phyloP scores from a whole-genome alignment of 2,888 invertebrate genomes.

The Anarsia innoxiella region DNA sequence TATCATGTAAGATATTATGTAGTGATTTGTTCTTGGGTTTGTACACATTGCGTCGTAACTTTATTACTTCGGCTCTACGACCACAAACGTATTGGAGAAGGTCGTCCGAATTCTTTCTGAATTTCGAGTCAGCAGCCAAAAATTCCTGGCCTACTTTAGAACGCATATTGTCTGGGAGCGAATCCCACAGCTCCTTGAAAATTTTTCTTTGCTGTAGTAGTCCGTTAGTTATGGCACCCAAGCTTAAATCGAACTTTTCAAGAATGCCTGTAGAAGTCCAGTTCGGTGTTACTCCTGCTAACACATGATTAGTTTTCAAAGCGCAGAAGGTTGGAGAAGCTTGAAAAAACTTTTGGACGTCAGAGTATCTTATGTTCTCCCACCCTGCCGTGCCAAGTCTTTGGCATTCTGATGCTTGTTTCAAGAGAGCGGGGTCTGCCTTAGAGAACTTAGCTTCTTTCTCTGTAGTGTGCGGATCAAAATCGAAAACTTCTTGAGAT shows the following conservation, averaged over 20 bases:
- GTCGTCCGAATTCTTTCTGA: constrained; percentile 9
- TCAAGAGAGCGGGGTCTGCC: not conserved
- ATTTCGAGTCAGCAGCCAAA: constrained; percentile 12
- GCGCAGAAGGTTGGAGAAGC: constrained; percentile 8
- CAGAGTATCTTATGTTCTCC: constrained; percentile 8
- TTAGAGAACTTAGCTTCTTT: not conserved
- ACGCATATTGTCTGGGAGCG: constrained; percentile 7
- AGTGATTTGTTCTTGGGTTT: constrained; percentile 11
- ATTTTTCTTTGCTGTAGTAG: constrained; percentile 6
- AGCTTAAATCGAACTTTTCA: constrained; percentile 8
- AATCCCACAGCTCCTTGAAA: constrained; percentile 2
- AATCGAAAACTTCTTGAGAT: not conserved
- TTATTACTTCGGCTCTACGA: constrained; percentile 15
- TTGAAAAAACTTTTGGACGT: constrained; percentile 11
- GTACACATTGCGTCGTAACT: constrained; percentile 14
- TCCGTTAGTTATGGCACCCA: constrained; percentile 11
- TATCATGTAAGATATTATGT: constrained; percentile 7
- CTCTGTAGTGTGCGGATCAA: not conserved
- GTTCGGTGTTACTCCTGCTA: constrained; percentile 1
- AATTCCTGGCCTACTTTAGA: constrained; percentile 7
- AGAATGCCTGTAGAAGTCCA: constrained; percentile 3
- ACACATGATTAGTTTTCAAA: constrained; percentile 8
- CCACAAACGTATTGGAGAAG: constrained; percentile 16
- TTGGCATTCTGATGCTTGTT: not conserved
- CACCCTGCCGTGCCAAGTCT: not conserved